Conservation (phyloP, 1,140 invertebrate genomes). For the Thaumatotibia leucotreta region DNA sequence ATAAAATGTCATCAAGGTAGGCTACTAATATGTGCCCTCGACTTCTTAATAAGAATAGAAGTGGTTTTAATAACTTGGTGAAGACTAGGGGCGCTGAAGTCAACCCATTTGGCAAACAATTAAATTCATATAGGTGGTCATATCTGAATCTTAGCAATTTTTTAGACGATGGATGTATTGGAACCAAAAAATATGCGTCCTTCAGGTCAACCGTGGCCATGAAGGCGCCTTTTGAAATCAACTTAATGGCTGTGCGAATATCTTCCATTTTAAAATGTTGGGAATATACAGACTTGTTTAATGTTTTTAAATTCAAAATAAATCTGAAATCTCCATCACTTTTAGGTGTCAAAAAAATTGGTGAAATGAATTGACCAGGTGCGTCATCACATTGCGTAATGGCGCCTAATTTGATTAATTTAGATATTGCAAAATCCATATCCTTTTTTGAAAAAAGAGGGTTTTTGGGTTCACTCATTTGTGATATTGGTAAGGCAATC, state of each 20-base stretch:
- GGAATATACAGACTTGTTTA: constrained; percentile 33
- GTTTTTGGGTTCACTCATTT: constrained; percentile 13
- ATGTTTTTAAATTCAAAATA: constrained; percentile 41
- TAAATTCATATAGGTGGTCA: constrained; percentile 24
- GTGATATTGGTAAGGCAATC: background rate
- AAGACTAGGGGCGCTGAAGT: constrained; percentile 23
- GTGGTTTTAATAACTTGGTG: constrained; percentile 33
- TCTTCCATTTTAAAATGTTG: constrained; percentile 48
- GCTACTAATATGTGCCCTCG: constrained; percentile 26
- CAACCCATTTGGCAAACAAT: constrained; percentile 28
- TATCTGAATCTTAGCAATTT: constrained; percentile 43
- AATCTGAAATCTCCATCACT: constrained; percentile 30
- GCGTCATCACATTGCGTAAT: constrained; percentile 10
- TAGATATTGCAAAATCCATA: background rate
- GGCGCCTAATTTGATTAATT: constrained; percentile 7
- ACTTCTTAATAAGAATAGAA: constrained; percentile 15
- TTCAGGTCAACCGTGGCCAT: too few relatives aligned
- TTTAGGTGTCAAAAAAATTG: constrained; percentile 33
- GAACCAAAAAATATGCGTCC: too few relatives aligned
- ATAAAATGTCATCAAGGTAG: constrained; percentile 40
- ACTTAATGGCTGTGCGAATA: constrained; percentile 23
- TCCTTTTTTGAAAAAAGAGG: background rate
- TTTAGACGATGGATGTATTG: constrained; percentile 19
- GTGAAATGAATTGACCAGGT: constrained; percentile 35
- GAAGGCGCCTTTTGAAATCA: constrained; percentile 23